Conservation (phyloP, 2,113 vertebrate genomes). For the Limanda limanda region DNA sequence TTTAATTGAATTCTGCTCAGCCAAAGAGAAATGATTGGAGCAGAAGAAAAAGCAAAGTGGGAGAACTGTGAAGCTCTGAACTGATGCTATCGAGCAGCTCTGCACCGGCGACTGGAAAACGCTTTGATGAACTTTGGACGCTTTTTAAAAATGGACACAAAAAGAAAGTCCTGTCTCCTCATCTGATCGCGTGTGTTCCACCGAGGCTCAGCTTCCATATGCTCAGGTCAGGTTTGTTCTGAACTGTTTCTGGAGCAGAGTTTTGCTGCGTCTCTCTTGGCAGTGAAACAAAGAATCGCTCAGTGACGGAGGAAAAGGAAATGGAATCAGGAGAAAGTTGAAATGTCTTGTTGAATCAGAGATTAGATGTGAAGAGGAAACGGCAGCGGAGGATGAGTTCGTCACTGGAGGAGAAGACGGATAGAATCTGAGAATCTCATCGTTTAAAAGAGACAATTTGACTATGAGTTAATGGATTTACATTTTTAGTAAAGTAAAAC, state of each 20-base stretch:
- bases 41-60: neutral
- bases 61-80: neutral
- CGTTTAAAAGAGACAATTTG: neutral
- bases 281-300: conserved; percentile 29
- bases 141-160: neutral
- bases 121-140: neutral
- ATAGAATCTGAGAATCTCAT: conserved; percentile 7
- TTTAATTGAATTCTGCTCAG: neutral
- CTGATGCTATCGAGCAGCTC: neutral
- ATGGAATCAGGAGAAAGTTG: conserved; percentile 12
- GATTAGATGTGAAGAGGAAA: conserved; percentile 23
- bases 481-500: too few relatives aligned
- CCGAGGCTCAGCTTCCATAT: too few relatives aligned
- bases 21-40: neutral
- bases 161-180: neutral
- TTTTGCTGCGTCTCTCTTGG: conserved; percentile 54
- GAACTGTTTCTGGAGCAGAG: conserved; percentile 29
- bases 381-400: neutral
- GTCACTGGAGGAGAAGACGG: conserved; percentile 1
- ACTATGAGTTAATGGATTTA: conserved; percentile 9
- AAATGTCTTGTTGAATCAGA: conserved; percentile 41
- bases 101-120: neutral
- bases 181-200: conserved; percentile 13
- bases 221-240: conserved; percentile 53
- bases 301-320: neutral